Evolutionary conservation across 2,113 vertebrate genomes (phyloP), one percentile per base, ranked within the genome.

Genomic region (Pavo muticus): DNA sequence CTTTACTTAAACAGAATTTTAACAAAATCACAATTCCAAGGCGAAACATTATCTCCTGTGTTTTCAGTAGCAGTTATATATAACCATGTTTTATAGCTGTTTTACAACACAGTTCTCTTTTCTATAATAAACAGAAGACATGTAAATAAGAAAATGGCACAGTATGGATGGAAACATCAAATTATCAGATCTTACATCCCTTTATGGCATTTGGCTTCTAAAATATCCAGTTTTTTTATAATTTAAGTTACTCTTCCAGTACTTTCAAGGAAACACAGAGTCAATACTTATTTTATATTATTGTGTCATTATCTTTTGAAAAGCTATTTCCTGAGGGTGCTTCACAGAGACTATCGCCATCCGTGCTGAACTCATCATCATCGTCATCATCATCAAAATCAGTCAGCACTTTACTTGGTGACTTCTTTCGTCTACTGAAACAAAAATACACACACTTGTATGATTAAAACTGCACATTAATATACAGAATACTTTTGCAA

Each of bases 311-410:
- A 35, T 99, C 98, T 97, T 98, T 99, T 83, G 98, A 97, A 60
- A 98, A 98, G 84, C 98, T 98, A 95, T 98, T 98, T 81, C 97
- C 98, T 30, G 98, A 97, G 4, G 98, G 96, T 3, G 97, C 98
- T 95, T 99, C 99, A 71, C 98, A 99, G 90, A 99, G 98, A 48
- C 98, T 99, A 20, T 99, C 99, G 17, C 98, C 98, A 2, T 99
- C 99, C 0, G 98, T 99, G 97, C 99, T 99, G 95, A 98, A 95
- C 78, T 99, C 98, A 3, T 98, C 98, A 1, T 98, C 98, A 0
- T 98, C 98, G 0, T 97, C 96, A 2, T 99, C 98, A 0, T 98
- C 98, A 23, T 98, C 98, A 95, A 98, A 96, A 76, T 96, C 98
- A 93, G 97, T 98, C 87, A 99, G 97, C 50, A 99, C 91, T 45